phyloP scores from a whole-genome alignment of 2,888 invertebrate species.

The Tipula lateralis region DNA sequence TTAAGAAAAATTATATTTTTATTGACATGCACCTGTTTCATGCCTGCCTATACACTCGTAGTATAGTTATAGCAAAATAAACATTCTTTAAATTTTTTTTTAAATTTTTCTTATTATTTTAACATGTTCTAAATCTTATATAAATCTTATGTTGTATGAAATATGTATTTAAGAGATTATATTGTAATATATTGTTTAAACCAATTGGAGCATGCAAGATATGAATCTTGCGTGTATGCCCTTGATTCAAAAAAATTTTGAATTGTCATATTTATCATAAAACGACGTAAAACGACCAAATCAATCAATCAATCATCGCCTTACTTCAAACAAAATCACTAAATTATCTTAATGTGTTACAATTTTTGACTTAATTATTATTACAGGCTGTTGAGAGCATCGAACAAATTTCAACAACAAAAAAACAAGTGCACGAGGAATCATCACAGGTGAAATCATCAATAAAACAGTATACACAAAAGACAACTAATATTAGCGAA shows the following conservation, averaged over 20 bases:
- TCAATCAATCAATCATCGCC: background rate
- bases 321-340: background rate
- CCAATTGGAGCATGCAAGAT: background rate
- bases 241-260: background rate
- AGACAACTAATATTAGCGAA: slow-evolving; percentile 38
- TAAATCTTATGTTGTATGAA: background rate
- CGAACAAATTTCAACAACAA: slow-evolving; percentile 41
- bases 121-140: background rate
- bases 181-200: background rate
- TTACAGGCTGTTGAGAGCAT: slow-evolving; percentile 49
- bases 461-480: slow-evolving; percentile 43
- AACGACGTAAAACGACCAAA: background rate
- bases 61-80: background rate
- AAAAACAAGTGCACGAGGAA: slow-evolving; percentile 34
- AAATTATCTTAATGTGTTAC: slow-evolving; percentile 33
- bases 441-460: slow-evolving; percentile 42
- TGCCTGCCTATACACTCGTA: background rate
- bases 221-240: background rate
- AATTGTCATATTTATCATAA: background rate
- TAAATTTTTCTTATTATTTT: background rate
- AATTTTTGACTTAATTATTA: slow-evolving; percentile 34
- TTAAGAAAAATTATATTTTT: background rate
- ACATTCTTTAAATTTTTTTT: background rate
- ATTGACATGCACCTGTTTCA: background rate
- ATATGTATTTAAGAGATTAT: background rate